Base-by-base conservation (phyloP, 2,113 vertebrate species). In the Cinclus cinclus region DNA sequence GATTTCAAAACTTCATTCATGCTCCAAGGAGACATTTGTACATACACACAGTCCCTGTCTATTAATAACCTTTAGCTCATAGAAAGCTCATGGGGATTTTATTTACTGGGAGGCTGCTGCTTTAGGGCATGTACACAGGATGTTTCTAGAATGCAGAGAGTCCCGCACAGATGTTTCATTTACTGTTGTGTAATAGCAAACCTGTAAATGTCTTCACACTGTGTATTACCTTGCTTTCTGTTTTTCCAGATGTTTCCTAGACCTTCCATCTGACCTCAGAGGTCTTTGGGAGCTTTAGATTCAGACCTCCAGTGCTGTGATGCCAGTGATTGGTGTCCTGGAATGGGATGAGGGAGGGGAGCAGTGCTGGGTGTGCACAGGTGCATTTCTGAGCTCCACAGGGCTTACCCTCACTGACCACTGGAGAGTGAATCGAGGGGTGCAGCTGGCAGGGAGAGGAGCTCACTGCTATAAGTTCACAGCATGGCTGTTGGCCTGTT, bases 301-400 rank as follows among this genome's bases (percentile, higher is more conserved):
- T 28, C 0, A 3, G 55, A 15, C 2, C 16, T 27, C 2, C n/a
- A 70, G 42, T 55, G 64, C n/a, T 83, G 41, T 56, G 20, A 0
- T 85, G 31, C 3, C 63, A 30, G 15, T 53, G 46, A 16, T 63
- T 18, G 1, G 9, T 77, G 70, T 81, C 20, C 56, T 81, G 37
- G 41, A 46, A 44, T 1, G 2, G 37, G 20, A 11, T 0, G 2
- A 37, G 19, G 8, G 10, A 27, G 3, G 33, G 23, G 11, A 27
- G 1, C 14, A 30, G 9, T 10, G 30, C 22, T 74, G 64, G 39
- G 5, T 76, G 22, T 23, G 49, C 33, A 30, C 13, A 47, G 47
- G 15, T 49, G 16, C 55, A 3, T 82, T 83, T 71, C 35, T 52
- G 62, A 73, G 30, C 15, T 41, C 30, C 12, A 5, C 35, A 49